Evolutionary conservation across 1,140 invertebrate species (phyloP), one percentile per base, ranked within the genome.

Genomic region (Drosophila suzukii): DNA sequence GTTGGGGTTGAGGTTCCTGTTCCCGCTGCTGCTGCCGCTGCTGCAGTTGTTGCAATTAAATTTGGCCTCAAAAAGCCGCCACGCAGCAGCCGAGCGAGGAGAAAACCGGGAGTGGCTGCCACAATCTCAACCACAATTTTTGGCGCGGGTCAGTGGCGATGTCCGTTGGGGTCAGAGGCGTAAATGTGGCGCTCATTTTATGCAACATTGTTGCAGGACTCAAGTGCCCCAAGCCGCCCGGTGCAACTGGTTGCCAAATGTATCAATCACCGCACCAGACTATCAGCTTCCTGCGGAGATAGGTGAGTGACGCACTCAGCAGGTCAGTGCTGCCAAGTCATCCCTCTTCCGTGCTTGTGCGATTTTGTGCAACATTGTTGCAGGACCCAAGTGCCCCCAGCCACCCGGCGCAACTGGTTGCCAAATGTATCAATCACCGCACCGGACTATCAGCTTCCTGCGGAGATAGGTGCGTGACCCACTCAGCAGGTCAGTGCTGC

Each of bases 31-130:
- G 36, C 30, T 50, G 66, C 30, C 32, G 62, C 49, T 73, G 67
- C 50, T 63, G 76, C 81, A 80, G 83, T 84, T 84, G 71, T 80
- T 43, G 82, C 82, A 82, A 86, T 86, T 86, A 86, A 86, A 88
- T 86, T 86, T 86, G 83, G 82, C 82, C 82, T 86, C 82, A 86
- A 88, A 86, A 79, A 71, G 54, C 38, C 57, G 44, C 61, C 57
- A 36, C 47, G 65, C 41, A 44, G 67, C 72, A 66, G 51, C 59
- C 24, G 47, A 54, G 57, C 15, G 49, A 58, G 53, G 65, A 63
- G 61, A 75, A 75, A 75, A 66, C 47, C 72, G 57, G 73, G 46
- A 51, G 30, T 51, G 36, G 51, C 36, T 17, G 34, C 13, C 34
- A 32, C 36, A 75, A 47, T 41, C 58, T 53, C 13, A 10, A 0